A percentile compares a stretch with the other conserved stretches of the same genome.
Evolutionary conservation across 2,888 invertebrate genomes (phyloP).

Genomic region (Sinodicranocentrus sp.): DNA sequence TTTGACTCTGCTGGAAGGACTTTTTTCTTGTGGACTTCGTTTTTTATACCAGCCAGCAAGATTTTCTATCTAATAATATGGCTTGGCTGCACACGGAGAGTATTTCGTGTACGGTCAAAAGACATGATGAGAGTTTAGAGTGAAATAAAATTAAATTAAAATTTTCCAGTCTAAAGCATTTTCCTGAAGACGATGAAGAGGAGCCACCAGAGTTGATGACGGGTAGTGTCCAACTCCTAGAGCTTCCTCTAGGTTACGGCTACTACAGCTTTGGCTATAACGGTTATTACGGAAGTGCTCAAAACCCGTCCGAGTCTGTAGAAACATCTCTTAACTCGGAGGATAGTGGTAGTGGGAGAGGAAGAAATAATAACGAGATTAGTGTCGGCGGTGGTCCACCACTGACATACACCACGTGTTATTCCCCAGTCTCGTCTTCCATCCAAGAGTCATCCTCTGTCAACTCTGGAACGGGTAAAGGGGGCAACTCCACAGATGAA

Average conservation of each 20-base stretch:
- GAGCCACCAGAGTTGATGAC: constrained; percentile 60
- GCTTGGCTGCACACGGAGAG: too few relatives aligned
- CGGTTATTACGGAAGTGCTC: constrained; percentile 53
- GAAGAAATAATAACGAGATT: constrained; percentile 59
- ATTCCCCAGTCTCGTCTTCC: constrained; percentile 74
- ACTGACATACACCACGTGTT: constrained; percentile 75
- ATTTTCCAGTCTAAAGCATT: constrained; percentile 69
- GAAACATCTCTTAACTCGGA: constrained; percentile 52
- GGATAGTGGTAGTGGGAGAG: constrained; percentile 39
- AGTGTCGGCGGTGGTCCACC: constrained; percentile 66
- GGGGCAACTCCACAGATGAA: constrained; percentile 51
- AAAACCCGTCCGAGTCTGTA: constrained; percentile 48
- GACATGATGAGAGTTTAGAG: constrained; percentile 21
- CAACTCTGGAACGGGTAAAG: constrained; percentile 45
- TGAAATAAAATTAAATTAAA: constrained; percentile 67
- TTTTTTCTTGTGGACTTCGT: constrained; percentile 34
- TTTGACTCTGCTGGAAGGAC: constrained; percentile 38
- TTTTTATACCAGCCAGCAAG: too few relatives aligned
- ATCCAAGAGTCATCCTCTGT: constrained; percentile 65
- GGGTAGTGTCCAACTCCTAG: constrained; percentile 62
- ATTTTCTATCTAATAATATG: too few relatives aligned
- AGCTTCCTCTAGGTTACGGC: constrained; percentile 69
- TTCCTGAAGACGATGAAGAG: constrained; percentile 67
- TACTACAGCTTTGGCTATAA: constrained; percentile 62
- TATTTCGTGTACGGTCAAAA: too few relatives aligned